Conservation (phyloP, 2,888 invertebrate genomes). For the Caenorhabditis uteleia region DNA sequence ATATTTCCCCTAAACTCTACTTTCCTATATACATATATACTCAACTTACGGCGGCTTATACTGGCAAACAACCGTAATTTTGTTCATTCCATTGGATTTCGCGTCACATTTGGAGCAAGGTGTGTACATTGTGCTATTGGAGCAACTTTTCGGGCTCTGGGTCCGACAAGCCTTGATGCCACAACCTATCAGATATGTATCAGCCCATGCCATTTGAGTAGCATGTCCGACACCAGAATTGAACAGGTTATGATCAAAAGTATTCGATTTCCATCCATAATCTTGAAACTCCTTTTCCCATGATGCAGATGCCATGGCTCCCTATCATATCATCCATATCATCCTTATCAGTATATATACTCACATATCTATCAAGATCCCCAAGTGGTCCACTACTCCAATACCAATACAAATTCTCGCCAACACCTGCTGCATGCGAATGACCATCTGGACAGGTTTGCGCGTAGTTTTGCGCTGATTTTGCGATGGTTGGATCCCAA, state of each 20-base stretch:
- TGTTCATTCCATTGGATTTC: too few species aligned
- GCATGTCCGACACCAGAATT: constrained; percentile 25
- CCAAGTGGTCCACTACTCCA: constrained; percentile 12
- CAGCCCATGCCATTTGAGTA: constrained; percentile 38
- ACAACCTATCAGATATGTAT: constrained; percentile 23
- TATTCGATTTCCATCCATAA: too few species aligned
- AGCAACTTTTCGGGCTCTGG: too few species aligned
- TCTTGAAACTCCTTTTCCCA: constrained; percentile 11
- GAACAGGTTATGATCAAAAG: too few species aligned
- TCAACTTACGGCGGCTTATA: too few species aligned
- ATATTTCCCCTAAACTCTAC: too few species aligned
- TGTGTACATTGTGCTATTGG: too few species aligned
- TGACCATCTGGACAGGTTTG: constrained; percentile 23
- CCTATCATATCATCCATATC: too few species aligned
- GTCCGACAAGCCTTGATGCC: constrained; percentile 31
- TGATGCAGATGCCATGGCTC: not conserved
- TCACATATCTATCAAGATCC: constrained; percentile 26
- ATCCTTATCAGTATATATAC: too few species aligned
- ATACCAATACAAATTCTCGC: constrained; percentile 36
- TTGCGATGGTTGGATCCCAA: constrained; percentile 14
- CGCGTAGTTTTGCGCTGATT: constrained; percentile 20
- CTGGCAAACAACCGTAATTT: too few species aligned
- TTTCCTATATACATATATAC: too few species aligned
- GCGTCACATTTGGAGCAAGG: too few species aligned
- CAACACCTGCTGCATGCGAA: constrained; percentile 18